phyloP scores from a whole-genome alignment of 2,113 vertebrate species.

The Elephas maximus region DNA sequence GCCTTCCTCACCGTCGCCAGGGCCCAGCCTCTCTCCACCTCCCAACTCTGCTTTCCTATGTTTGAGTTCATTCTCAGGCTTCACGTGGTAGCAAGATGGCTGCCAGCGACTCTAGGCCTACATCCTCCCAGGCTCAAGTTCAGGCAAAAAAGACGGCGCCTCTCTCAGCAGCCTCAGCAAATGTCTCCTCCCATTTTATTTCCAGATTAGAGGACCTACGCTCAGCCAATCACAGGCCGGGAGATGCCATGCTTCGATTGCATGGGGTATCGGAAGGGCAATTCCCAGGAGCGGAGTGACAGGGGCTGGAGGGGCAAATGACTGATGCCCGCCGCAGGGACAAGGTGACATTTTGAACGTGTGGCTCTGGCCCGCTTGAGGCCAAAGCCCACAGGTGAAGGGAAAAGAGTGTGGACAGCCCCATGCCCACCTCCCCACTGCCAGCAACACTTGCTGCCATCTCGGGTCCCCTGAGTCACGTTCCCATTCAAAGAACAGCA shows the following conservation, averaged over 20 bases:
- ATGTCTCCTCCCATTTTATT: fast-evolving
- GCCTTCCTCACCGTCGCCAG: background rate
- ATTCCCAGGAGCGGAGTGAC: background rate
- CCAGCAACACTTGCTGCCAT: background rate
- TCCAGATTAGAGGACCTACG: fast-evolving
- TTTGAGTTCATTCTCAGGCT: background rate
- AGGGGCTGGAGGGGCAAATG: background rate
- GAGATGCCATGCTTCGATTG: fast-evolving
- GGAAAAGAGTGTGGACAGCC: background rate
- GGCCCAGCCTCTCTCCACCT: background rate
- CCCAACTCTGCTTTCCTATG: background rate
- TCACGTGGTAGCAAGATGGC: fast-evolving
- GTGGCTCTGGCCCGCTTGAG: background rate
- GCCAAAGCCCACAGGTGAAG: fast-evolving
- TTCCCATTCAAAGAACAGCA: background rate
- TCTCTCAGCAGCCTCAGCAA: background rate
- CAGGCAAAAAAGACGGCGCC: background rate
- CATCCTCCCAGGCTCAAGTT: background rate
- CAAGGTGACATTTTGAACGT: background rate
- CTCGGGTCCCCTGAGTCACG: fast-evolving
- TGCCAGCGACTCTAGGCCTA: background rate
- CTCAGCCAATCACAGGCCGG: fast-evolving
- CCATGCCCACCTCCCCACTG: fast-evolving
- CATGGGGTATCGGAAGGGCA: background rate
- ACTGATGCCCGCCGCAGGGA: background rate